A percentile compares a stretch with the other conserved stretches of the same genome.
These are phyloP conservation scores for Scalopus aquaticus DNA, from an alignment of 2,113 vertebrate genomes.

Conservation along the genomic window DNA sequence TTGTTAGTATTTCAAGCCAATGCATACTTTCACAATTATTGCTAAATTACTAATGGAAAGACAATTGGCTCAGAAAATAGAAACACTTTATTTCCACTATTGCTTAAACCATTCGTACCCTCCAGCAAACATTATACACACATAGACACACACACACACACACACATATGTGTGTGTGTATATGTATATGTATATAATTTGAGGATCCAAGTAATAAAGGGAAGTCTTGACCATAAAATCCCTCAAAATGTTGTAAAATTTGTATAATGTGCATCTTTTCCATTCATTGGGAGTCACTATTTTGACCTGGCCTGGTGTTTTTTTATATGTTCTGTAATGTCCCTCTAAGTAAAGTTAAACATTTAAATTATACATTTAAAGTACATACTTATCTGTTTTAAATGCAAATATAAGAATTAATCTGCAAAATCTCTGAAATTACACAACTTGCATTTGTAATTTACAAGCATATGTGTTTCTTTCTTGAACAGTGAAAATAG, in stretches of 20 bases:
- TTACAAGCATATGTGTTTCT: background rate
- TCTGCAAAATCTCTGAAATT: background rate
- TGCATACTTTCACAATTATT: background rate
- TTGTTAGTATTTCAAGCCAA: background rate
- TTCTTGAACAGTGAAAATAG: background rate
- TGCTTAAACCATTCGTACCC: background rate
- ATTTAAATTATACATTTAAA: background rate
- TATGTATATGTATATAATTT: too few species aligned
- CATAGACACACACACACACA: too few species aligned
- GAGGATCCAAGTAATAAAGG: background rate
- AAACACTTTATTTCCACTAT: background rate
- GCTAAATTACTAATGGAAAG: background rate
- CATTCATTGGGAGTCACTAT: background rate
- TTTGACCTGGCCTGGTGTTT: background rate
- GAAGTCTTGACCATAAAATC: background rate
- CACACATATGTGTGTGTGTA: too few species aligned
- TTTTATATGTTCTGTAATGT: background rate
- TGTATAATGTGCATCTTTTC: background rate
- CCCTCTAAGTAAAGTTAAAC: background rate
- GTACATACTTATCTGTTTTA: background rate
- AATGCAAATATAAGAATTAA: background rate
- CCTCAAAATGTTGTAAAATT: background rate
- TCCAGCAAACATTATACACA: background rate
- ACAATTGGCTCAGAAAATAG: background rate
- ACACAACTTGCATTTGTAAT: background rate